Percentiles rank a stretch among this genome's conserved stretches.
Evolutionary conservation across 2,888 invertebrate genomes (phyloP).

Genomic region (Xanthostigma xanthostigma): DNA sequence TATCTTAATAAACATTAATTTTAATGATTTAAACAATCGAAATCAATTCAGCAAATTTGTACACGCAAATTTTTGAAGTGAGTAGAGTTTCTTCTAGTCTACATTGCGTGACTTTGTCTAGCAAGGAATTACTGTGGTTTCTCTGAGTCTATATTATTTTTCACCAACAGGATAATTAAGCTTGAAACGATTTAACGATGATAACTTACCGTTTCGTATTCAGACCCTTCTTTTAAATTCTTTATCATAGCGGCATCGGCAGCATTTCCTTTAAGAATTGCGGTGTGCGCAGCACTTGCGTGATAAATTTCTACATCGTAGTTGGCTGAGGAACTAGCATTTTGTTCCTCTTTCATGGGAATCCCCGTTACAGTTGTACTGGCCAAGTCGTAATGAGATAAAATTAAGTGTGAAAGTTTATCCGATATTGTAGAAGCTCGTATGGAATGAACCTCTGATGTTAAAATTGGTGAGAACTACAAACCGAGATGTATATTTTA

Average conservation of each 20-base stretch:
- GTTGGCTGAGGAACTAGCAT: conserved; percentile 93
- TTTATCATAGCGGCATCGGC: conserved; percentile 46
- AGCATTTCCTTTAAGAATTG: conserved; percentile 50
- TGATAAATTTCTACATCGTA: conserved; percentile 98
- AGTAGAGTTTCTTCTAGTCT: too few species aligned
- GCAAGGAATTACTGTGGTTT: too few species aligned
- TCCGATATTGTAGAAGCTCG: conserved; percentile 59
- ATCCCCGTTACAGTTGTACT: conserved; percentile 97
- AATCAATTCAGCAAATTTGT: too few species aligned
- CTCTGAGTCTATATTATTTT: too few species aligned
- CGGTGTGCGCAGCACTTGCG: conserved; percentile 68
- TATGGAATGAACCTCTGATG: conserved; percentile 68
- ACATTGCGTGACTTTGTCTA: too few species aligned
- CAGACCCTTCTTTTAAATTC: conserved; percentile 55
- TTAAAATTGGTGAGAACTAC: conserved; percentile 53
- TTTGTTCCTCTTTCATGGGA: conserved; percentile 99
- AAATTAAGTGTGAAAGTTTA: conserved; percentile 57
- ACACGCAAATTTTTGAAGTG: too few species aligned
- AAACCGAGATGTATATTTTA: conserved; percentile 14
- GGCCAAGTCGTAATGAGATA: conserved; percentile 79
- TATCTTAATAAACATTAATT: too few species aligned
- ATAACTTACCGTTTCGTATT: conserved; percentile 51
- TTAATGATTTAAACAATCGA: too few species aligned
- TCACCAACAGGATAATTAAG: too few species aligned
- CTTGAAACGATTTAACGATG: not conserved